Conservation (phyloP, 2,113 vertebrate genomes). For the Glaucomys volans region DNA sequence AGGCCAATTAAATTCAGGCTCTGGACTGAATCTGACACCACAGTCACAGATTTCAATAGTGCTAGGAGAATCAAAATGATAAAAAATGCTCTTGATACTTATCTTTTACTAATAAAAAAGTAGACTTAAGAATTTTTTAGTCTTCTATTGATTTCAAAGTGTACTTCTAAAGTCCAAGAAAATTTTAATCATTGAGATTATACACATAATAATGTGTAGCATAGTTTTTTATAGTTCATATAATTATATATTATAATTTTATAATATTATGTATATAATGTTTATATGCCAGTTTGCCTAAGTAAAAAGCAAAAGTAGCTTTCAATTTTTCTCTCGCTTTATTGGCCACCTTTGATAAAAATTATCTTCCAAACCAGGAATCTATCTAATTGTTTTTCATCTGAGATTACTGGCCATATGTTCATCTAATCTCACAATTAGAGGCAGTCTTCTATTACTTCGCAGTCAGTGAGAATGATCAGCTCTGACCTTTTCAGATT, state of each 20-base stretch:
- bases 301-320: background rate
- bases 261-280: background rate
- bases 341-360: background rate
- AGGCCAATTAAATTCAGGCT: constrained; percentile 18
- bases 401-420: background rate
- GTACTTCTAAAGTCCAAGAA: background rate
- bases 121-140: background rate
- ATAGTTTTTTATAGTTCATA: background rate
- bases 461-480: background rate
- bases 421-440: constrained; percentile 41
- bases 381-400: background rate
- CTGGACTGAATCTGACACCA: background rate
- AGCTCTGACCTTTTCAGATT: constrained; percentile 55
- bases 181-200: background rate
- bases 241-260: background rate
- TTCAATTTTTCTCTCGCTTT: background rate
- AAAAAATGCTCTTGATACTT: background rate
- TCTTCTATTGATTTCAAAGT: constrained; percentile 15
- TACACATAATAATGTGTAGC: background rate
- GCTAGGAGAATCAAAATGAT: background rate
- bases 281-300: background rate
- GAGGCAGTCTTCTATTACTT: background rate
- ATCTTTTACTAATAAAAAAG: background rate
- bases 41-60: background rate
- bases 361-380: background rate